Percentiles rank a stretch among this genome's conserved stretches.
phyloP scores from a whole-genome alignment of 2,113 vertebrate species.

The Sebastes fasciatus region DNA sequence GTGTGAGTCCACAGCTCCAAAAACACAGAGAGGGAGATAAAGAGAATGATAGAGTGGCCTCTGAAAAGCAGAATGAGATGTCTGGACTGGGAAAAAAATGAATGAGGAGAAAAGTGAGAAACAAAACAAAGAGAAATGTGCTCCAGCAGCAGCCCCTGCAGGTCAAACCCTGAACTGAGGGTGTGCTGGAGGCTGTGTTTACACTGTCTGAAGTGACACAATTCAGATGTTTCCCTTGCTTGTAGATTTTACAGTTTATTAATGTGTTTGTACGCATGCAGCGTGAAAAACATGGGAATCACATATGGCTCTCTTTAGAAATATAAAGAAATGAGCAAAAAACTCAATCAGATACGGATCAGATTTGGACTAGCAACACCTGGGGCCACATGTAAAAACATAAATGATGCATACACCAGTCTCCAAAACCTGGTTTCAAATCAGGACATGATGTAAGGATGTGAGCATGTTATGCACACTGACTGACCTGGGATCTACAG shows the following conservation, averaged over 20 bases:
- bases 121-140: neutral
- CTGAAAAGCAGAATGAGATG: slow-evolving; percentile 25
- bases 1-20: slow-evolving; percentile 13
- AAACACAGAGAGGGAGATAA: slow-evolving; percentile 18
- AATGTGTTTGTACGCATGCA: neutral
- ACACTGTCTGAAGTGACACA: neutral
- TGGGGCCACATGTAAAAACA: neutral
- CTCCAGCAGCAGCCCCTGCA: slow-evolving; percentile 46
- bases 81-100: neutral
- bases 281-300: neutral
- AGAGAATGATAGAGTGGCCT: slow-evolving; percentile 43
- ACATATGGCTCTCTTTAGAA: neutral
- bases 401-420: neutral
- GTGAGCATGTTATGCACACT: neutral
- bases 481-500: neutral
- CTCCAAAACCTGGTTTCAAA: no score
- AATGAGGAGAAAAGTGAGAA: neutral
- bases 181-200: neutral
- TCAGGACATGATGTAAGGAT: no score
- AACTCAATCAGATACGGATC: neutral
- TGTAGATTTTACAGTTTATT: neutral
- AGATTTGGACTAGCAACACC: neutral
- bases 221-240: neutral
- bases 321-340: neutral
- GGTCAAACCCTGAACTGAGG: slow-evolving; percentile 15